Conservation (phyloP, 2,113 vertebrate species). For the Cryptomyrus ogoouensis region DNA sequence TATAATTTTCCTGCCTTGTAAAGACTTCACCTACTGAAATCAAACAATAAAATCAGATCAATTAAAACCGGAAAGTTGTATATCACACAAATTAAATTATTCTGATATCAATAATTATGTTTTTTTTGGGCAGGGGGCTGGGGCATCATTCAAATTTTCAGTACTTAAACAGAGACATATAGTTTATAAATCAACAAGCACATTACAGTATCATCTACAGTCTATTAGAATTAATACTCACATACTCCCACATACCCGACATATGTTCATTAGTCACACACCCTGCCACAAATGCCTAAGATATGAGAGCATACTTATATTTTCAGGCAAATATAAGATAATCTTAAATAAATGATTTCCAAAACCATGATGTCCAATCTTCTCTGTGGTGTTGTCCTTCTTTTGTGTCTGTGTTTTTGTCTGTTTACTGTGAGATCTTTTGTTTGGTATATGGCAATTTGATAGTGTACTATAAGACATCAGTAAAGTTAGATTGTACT, state of each 20-base stretch:
- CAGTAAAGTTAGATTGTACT: background rate
- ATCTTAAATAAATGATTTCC: constrained; percentile 6
- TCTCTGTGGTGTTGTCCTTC: constrained; percentile 23
- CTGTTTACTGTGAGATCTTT: background rate
- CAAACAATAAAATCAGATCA: background rate
- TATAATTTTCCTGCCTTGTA: background rate
- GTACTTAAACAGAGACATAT: background rate
- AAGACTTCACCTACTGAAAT: constrained; percentile 6
- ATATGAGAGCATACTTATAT: background rate
- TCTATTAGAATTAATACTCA: background rate
- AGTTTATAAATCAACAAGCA: background rate
- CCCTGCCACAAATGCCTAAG: background rate
- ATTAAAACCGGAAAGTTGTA: constrained; percentile 7
- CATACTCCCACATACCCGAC: background rate
- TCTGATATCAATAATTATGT: background rate
- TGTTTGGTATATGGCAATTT: constrained; percentile 1
- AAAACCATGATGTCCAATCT: background rate
- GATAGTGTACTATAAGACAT: background rate
- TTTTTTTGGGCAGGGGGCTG: background rate
- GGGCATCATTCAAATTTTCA: background rate
- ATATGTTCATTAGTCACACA: background rate
- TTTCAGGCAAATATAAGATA: background rate
- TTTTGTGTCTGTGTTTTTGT: constrained; percentile 20
- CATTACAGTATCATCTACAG: background rate
- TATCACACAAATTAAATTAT: background rate